Evolutionary conservation across 2,888 invertebrate species (phyloP).

Genomic region (Diabrotica balteata): DNA sequence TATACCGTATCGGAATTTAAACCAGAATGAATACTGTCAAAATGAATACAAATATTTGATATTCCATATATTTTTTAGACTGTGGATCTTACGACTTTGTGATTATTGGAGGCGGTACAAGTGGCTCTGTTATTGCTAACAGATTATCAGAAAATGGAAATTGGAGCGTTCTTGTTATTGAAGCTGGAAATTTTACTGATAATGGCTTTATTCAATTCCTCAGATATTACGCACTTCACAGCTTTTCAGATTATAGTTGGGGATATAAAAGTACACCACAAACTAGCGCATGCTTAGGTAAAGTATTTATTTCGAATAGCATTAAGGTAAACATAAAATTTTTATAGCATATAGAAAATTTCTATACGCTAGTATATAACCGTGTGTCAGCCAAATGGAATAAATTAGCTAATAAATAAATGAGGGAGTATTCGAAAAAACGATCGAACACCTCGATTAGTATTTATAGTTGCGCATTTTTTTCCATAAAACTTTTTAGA

Average conservation of each 20-base stretch:
- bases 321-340: too few species aligned
- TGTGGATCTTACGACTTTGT: constrained; percentile 37
- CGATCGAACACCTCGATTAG: too few species aligned
- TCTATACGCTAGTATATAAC: too few species aligned
- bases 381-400: too few species aligned
- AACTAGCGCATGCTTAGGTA: constrained; percentile 38
- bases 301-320: not conserved
- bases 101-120: constrained; percentile 36
- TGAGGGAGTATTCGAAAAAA: too few species aligned
- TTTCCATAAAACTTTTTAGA: too few species aligned
- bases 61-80: constrained; percentile 14
- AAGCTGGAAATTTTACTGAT: constrained; percentile 16
- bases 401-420: too few species aligned
- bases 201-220: constrained; percentile 8
- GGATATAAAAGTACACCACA: constrained; percentile 37
- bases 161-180: constrained; percentile 1
- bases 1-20: too few species aligned
- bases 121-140: constrained; percentile 36
- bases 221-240: constrained; percentile 2
- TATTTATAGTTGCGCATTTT: too few species aligned
- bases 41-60: too few species aligned
- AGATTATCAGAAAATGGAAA: constrained; percentile 32
- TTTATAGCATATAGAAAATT: too few species aligned
- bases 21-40: too few species aligned
- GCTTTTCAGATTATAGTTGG: constrained; percentile 36